Conservation (phyloP, 2,888 invertebrate genomes). For the Phasia obesa region DNA sequence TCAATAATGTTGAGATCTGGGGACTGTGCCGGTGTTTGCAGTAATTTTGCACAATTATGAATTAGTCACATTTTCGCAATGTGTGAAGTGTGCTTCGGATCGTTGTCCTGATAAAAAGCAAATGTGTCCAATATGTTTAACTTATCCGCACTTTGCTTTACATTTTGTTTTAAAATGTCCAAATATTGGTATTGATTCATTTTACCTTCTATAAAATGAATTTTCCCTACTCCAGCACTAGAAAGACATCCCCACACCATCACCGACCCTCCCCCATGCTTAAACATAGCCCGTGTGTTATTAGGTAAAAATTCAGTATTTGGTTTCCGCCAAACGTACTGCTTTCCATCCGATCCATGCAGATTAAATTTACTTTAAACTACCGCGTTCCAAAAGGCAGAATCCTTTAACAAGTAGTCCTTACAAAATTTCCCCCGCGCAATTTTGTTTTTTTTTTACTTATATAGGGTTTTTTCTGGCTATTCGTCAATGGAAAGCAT, state of each 20-base stretch:
- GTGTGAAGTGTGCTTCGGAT: no score
- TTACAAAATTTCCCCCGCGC: conserved; percentile 15
- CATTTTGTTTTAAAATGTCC: no score
- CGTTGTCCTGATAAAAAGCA: no score
- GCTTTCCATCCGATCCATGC: no score
- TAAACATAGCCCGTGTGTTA: conserved; percentile 6
- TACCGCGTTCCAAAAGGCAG: conserved; percentile 2
- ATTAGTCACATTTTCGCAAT: no score
- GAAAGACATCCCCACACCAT: conserved; percentile 20
- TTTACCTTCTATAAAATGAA: no score
- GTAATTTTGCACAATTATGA: conserved; percentile 26
- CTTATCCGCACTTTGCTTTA: conserved; percentile 1
- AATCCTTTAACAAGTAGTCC: conserved; percentile 2
- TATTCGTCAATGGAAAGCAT: no score
- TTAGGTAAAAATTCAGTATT: conserved; percentile 17
- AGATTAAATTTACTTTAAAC: neutral
- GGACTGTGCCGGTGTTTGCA: conserved; percentile 22
- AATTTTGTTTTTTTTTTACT: conserved; percentile 15
- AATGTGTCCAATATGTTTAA: no score
- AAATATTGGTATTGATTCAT: conserved; percentile 9
- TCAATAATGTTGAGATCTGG: conserved; percentile 20
- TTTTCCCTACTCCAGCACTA: neutral
- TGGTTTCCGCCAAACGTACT: conserved; percentile 30
- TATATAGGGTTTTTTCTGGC: conserved; percentile 14
- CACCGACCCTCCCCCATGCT: no score